Conservation (phyloP, 2,113 vertebrate genomes). For the Anas platyrhynchos region DNA sequence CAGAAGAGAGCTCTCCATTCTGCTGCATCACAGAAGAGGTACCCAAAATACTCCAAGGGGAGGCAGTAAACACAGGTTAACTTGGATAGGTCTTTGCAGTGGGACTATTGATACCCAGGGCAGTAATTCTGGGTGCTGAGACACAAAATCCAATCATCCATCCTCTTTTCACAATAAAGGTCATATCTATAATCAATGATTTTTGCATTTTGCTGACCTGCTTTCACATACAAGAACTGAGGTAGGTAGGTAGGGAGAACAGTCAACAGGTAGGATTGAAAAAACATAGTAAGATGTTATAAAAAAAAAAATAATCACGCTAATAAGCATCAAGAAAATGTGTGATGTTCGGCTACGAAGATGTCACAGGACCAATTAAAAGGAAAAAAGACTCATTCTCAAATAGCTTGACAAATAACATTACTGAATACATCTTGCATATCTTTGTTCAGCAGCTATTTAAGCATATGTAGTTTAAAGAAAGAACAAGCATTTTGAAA, state of each 20-base stretch:
- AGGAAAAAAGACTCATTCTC: neutral
- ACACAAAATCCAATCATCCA: conserved; percentile 1
- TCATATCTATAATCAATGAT: neutral
- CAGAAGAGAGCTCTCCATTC: neutral
- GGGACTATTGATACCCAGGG: neutral
- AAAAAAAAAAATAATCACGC: accelerated
- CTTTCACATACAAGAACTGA: neutral
- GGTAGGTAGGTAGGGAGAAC: neutral
- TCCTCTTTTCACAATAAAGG: neutral
- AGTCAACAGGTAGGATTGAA: neutral
- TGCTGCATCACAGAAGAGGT: neutral
- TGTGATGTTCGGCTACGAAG: neutral
- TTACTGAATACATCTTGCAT: neutral
- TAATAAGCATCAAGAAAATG: neutral
- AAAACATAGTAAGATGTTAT: neutral
- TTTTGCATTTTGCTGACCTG: neutral
- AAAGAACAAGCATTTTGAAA: neutral
- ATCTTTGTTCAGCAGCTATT: neutral
- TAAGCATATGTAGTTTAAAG: neutral
- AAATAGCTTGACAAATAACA: neutral
- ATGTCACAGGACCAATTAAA: neutral
- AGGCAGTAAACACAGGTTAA: neutral
- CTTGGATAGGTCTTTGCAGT: neutral
- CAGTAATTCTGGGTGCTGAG: neutral
- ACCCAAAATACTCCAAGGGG: neutral